Evolutionary conservation across 2,113 vertebrate species (phyloP), one percentile per base, ranked within the genome.

Genomic region (Artemisiospiza belli): DNA sequence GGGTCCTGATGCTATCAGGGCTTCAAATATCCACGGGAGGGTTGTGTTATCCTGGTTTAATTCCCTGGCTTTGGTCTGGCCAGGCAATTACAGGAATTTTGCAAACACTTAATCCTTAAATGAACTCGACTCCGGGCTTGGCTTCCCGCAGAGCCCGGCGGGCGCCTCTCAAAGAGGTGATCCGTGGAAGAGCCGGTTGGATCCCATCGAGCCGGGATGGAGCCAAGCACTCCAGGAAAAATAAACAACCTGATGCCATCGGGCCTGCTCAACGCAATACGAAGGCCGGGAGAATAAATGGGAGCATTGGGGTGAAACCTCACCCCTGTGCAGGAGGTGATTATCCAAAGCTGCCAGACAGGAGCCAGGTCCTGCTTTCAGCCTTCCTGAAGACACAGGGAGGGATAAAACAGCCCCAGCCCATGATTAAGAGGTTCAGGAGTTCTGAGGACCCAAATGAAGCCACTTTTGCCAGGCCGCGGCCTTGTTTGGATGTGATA

Each of bases 221-320:
- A 66, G 51, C n/a, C 59, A 47, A 72, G 33, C 4, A 3, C 33
- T 72, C 8, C 4, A 44, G 55, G 20, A 54, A 80, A 72, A 69
- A 49, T 10, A 70, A 75, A 49, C 52, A 70, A 52, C 46, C 35
- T 7, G 81, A 89, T 51, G 83, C 43, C 93, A 59, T 33, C 58
- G 2, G 41, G 77, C 37, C 23, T 2, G 61, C 70, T 64, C 54
- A 2, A 6, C 0, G 3, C 2, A 10, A 27, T 41, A 43, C 8
- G 4, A 54, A 46, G 63, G 54, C 37, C 3, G 9, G 22, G 73
- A 77, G 37, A 33, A 61, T 2, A 27, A 86, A 89, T 73, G 81
- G 77, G 39, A 28, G 52, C 11, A 3, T 2, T 14, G 16, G 14
- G 5, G 35, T 11, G 12, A 8, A 19, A 47, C 63, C 43, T 49